A percentile compares a stretch with the other conserved stretches of the same genome.
Conservation (phyloP, 2,888 invertebrate genomes). For the Pilophorus perplexus region DNA sequence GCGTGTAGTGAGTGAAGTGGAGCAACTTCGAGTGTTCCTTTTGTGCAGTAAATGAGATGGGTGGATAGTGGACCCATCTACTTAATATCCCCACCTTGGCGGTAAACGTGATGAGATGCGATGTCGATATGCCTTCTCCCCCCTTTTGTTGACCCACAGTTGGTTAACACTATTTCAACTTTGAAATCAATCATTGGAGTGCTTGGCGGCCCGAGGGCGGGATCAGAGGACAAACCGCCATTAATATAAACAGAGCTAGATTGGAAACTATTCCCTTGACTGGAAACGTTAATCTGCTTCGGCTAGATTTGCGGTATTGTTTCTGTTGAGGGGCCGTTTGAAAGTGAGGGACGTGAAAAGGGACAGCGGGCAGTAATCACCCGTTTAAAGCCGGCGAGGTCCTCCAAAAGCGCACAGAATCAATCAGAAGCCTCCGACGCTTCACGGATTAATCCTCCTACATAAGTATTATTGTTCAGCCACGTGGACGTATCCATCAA, state of each 20-base stretch:
- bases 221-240: slow-evolving; percentile 23
- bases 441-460: slow-evolving; percentile 17
- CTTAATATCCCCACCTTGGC: slow-evolving; percentile 14
- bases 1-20: too few relatives aligned
- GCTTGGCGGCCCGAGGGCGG: not conserved
- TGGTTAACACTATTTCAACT: slow-evolving; percentile 32
- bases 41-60: slow-evolving; percentile 20
- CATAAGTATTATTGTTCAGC: slow-evolving; percentile 15
- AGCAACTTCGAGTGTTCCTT: too few relatives aligned
- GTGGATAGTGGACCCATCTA: not conserved
- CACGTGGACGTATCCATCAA: slow-evolving; percentile 17
- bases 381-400: slow-evolving; percentile 28
- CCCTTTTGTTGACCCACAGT: too few relatives aligned
- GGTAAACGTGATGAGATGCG: slow-evolving; percentile 11
- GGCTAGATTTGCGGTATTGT: slow-evolving; percentile 32
- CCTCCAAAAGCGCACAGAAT: slow-evolving; percentile 12
- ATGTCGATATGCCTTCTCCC: too few relatives aligned
- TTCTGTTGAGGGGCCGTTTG: not conserved
- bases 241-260: slow-evolving; percentile 36
- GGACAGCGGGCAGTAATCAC: slow-evolving; percentile 29
- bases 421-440: slow-evolving; percentile 25
- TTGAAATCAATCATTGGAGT: slow-evolving; percentile 37
- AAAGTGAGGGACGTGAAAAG: not conserved
- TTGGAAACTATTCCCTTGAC: slow-evolving; percentile 28
- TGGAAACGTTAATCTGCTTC: slow-evolving; percentile 25